Conservation (phyloP, 2,797 vertebrate species). For the Myotis myotis region DNA sequence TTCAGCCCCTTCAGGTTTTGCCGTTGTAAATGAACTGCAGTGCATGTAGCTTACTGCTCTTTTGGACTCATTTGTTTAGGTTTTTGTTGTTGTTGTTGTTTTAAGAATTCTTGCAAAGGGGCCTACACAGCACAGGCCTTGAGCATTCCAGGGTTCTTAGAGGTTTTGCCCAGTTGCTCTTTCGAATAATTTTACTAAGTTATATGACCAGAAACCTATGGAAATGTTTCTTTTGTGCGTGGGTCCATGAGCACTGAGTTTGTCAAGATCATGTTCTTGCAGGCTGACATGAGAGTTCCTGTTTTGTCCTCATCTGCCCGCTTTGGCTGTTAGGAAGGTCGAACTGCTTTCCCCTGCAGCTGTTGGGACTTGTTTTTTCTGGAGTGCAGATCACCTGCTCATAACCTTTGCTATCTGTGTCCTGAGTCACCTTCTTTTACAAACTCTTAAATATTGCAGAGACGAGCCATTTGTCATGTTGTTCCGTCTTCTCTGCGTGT, state of each 20-base stretch:
- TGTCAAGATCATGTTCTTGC: neutral
- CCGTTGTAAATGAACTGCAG: too few species aligned
- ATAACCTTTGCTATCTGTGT: neutral
- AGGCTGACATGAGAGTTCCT: too few species aligned
- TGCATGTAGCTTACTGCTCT: neutral
- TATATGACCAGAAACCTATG: fast-evolving
- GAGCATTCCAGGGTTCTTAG: neutral
- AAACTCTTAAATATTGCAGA: neutral
- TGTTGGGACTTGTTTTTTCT: neutral
- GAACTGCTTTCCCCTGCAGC: neutral
- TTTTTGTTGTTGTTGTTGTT: neutral
- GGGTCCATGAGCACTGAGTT: neutral
- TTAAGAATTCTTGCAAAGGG: neutral
- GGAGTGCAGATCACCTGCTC: neutral
- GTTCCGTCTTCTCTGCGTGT: neutral
- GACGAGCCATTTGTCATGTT: neutral
- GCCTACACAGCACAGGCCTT: fast-evolving
- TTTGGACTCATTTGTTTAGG: neutral
- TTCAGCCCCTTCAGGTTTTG: too few species aligned
- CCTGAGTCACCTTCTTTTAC: neutral
- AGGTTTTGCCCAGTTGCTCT: neutral
- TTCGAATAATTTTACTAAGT: neutral
- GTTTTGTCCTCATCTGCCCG: fast-evolving
- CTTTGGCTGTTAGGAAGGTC: neutral
- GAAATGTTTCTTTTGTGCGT: fast-evolving